Percentiles rank a stretch among this genome's conserved stretches.
phyloP scores from a whole-genome alignment of 2,797 vertebrate species.

The Gadopsis marmoratus region DNA sequence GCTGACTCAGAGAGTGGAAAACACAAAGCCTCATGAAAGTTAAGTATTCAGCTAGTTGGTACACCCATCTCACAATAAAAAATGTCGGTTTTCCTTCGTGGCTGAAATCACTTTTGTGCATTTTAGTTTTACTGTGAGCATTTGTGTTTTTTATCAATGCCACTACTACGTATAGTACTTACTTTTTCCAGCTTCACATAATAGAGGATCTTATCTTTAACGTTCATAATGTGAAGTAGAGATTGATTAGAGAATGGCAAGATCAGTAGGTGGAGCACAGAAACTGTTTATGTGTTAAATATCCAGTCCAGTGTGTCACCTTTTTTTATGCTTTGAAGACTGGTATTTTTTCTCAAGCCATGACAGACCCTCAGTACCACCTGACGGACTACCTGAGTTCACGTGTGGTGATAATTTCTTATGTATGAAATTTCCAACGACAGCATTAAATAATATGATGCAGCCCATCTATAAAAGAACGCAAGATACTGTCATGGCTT shows the following conservation, averaged over 20 bases:
- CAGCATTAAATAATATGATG: background rate
- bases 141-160: background rate
- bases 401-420: background rate
- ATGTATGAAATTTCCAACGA: background rate
- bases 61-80: background rate
- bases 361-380: background rate
- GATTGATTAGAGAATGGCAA: background rate
- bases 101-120: background rate
- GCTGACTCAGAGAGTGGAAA: constrained; percentile 42
- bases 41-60: background rate
- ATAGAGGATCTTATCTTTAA: background rate
- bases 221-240: background rate
- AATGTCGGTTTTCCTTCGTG: background rate
- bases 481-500: background rate
- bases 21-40: constrained; percentile 23
- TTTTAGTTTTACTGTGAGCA: background rate
- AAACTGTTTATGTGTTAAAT: background rate
- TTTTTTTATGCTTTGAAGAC: background rate
- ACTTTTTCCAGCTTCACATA: background rate
- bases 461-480: background rate
- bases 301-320: background rate
- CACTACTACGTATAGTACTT: background rate
- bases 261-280: background rate
- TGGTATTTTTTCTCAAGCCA: background rate
- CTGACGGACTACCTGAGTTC: background rate